Conservation (phyloP, 2,888 invertebrate genomes). For the Fragum fragum region DNA sequence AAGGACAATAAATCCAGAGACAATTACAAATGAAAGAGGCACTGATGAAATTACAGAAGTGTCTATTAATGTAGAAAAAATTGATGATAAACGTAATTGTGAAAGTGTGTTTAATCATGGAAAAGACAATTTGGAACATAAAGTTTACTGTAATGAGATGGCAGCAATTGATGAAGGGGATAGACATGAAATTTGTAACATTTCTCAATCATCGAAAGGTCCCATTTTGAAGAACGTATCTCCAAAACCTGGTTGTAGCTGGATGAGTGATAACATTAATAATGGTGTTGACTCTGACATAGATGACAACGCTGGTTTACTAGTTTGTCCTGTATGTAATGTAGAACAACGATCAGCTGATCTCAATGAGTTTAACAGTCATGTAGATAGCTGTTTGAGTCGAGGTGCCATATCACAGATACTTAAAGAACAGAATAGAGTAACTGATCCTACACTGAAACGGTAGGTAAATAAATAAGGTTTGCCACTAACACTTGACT, state of each 20-base stretch:
- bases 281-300: constrained; percentile 8
- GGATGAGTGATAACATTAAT: not conserved
- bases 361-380: constrained; percentile 78
- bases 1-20: no score
- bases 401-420: constrained; percentile 78
- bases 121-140: no score
- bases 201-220: not conserved
- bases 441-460: constrained; percentile 33
- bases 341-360: constrained; percentile 71
- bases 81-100: no score
- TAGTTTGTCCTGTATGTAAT: constrained; percentile 81
- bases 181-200: not conserved
- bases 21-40: no score
- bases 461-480: constrained; percentile 33
- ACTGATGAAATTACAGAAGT: no score
- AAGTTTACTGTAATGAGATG: no score
- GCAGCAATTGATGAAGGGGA: no score
- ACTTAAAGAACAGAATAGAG: constrained; percentile 70
- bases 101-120: no score
- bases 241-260: constrained; percentile 22
- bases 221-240: not conserved
- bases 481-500: no score
- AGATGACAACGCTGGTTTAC: constrained; percentile 11
- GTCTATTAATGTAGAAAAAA: no score
- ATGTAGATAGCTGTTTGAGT: constrained; percentile 83